Percentiles rank a stretch among this genome's conserved stretches.
These are phyloP conservation scores for Chiridota heheva DNA, from an alignment of 35 echinoderm and acorn worm genomes.

Conservation along the genomic window DNA sequence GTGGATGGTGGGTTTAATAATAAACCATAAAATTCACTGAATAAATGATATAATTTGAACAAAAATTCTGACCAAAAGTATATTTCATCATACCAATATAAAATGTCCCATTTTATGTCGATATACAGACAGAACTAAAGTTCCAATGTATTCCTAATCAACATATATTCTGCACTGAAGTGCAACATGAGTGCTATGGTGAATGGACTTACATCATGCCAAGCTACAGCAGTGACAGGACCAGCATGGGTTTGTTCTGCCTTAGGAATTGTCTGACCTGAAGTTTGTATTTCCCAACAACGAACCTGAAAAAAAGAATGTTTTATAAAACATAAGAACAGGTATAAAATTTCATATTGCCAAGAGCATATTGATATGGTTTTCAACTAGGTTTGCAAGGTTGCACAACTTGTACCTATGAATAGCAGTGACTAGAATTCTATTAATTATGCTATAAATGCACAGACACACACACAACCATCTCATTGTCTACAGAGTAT, in stretches of 20 bases:
- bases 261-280: slow-evolving; percentile 90
- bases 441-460: background rate
- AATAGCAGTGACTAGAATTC: background rate
- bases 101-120: too few species aligned
- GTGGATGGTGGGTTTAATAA: too few species aligned
- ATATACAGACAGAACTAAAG: too few species aligned
- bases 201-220: slow-evolving; percentile 97
- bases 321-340: background rate
- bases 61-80: too few species aligned
- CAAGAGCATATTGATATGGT: background rate
- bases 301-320: slow-evolving; percentile 59
- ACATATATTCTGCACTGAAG: too few species aligned
- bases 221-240: slow-evolving; percentile 82
- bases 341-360: background rate
- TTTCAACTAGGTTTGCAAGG: background rate
- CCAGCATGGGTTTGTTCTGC: slow-evolving; percentile 92
- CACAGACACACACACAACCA: too few species aligned
- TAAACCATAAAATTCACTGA: too few species aligned
- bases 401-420: background rate
- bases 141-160: too few species aligned
- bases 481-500: too few species aligned
- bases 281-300: slow-evolving; percentile 93
- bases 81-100: too few species aligned
- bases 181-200: too few species aligned
- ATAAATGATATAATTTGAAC: too few species aligned